A percentile compares a stretch with the other conserved stretches of the same genome.
Evolutionary conservation across 2,888 invertebrate genomes (phyloP).

Genomic region (Hirtodrosophila histrioides): DNA sequence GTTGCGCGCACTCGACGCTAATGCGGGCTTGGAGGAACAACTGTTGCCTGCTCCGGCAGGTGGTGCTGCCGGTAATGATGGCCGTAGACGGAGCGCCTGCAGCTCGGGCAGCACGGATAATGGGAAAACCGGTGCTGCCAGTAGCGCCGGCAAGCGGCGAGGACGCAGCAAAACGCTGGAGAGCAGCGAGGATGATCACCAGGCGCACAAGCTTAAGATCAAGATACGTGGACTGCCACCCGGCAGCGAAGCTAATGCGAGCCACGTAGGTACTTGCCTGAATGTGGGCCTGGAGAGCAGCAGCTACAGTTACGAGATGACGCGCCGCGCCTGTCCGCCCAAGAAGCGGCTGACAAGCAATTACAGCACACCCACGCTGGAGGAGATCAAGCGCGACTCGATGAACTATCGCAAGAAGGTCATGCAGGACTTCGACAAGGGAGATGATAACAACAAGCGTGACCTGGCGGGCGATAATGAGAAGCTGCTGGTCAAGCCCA

Average conservation of each 20-base stretch:
- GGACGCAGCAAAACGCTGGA: slow-evolving; percentile 83
- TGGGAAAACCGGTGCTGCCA: slow-evolving; percentile 78
- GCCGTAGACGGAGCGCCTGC: slow-evolving; percentile 85
- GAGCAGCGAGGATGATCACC: slow-evolving; percentile 83
- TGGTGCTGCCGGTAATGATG: slow-evolving; percentile 81
- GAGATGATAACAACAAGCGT: slow-evolving; percentile 84
- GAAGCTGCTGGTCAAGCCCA: slow-evolving; percentile 52
- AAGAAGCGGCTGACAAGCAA: slow-evolving; percentile 89
- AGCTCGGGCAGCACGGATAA: slow-evolving; percentile 83
- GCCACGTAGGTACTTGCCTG: slow-evolving; percentile 15
- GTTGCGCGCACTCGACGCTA: slow-evolving; percentile 87
- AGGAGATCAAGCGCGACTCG: slow-evolving; percentile 92
- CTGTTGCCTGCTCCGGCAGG: slow-evolving; percentile 33
- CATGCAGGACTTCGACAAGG: slow-evolving; percentile 92
- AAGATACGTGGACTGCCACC: slow-evolving; percentile 85
- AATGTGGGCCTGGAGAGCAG: slow-evolving; percentile 48
- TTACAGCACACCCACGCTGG: slow-evolving; percentile 88
- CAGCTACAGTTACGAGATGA: slow-evolving; percentile 78
- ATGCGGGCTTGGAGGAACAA: slow-evolving; percentile 86
- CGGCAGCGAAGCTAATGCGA: slow-evolving; percentile 50
- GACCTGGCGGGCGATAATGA: slow-evolving; percentile 48
- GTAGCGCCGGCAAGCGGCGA: slow-evolving; percentile 82
- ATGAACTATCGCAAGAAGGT: slow-evolving; percentile 94
- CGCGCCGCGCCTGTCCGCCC: slow-evolving; percentile 88
- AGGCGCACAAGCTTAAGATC: slow-evolving; percentile 89